Evolutionary conservation across 2,797 vertebrate species (phyloP), one percentile per base, ranked within the genome.

Genomic region (Acanthurus lineatus): DNA sequence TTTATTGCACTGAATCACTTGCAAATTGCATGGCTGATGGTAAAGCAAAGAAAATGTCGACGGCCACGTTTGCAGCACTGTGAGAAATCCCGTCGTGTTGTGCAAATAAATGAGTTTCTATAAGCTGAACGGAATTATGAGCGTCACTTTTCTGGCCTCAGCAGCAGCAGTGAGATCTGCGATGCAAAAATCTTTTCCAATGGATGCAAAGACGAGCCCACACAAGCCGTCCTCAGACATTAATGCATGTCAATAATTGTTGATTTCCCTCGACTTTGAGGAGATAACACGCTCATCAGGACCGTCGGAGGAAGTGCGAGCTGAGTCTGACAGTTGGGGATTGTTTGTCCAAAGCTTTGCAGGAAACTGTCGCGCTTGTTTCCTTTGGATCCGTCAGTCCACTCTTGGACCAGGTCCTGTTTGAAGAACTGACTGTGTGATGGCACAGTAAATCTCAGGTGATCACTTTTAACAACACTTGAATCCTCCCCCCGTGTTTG

Each of bases 381-480:
- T 61, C n/a, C 35, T 61, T 44, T 61, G 58, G 58, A 58, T 38
- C 17, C 11, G 17, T 6, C 32, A 40, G 56, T 38, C 56, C 12
- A 19, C 38, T 40, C 35, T 35, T 57, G 28, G 54, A 57, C 53
- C 53, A 57, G n/a, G 32, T 40, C 44, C 22, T 42, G 35, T 28
- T 28, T 17, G 12, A 10, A 17, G 20, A 3, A 16, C 42, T 9
- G 11, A n/a, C 15, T 49, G 52, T 11, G 2, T 15, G 35, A 64
- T 6, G 8, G 15, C 6, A 47, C 57, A 54, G 65, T 69, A 40
- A 56, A 62, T 62, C 73, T 59, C 65, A 69, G 65, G 49, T 76
- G 3, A 76, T 76, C 58, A 19, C 20, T 20, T 57, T 76, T 65
- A 69, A 53, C 70, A 45, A 16, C 28, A 63, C 52, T 73, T 69